Percentiles rank a stretch among this genome's conserved stretches.
phyloP scores from a whole-genome alignment of 1,140 invertebrate species.

The Drosophila ficusphila region DNA sequence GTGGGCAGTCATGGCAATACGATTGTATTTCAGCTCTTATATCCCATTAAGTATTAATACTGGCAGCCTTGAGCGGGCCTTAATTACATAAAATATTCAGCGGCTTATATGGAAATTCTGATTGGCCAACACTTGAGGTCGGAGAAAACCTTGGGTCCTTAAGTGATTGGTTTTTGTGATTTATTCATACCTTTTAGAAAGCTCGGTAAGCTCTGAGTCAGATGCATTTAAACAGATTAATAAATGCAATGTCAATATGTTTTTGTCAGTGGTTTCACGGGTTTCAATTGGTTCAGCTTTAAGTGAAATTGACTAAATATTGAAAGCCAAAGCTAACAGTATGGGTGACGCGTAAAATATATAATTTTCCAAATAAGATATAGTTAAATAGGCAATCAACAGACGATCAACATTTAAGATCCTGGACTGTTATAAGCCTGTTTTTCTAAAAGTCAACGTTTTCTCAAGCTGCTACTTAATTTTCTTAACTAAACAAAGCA shows the following conservation, averaged over 20 bases:
- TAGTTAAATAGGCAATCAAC: no score
- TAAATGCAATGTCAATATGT: neutral
- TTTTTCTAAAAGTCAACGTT: no score
- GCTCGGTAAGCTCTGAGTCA: slow-evolving; percentile 7
- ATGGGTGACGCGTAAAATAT: no score
- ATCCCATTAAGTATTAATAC: slow-evolving; percentile 68
- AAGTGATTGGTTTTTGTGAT: slow-evolving; percentile 18
- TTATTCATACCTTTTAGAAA: slow-evolving; percentile 17
- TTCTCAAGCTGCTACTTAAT: no score
- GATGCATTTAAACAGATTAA: neutral
- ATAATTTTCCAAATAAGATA: no score
- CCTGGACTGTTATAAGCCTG: no score
- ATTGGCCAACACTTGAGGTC: slow-evolving; percentile 11
- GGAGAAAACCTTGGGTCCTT: slow-evolving; percentile 29
- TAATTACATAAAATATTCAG: slow-evolving; percentile 58
- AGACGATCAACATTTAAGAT: no score
- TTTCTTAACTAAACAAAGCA: no score
- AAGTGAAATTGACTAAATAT: neutral
- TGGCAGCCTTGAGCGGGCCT: slow-evolving; percentile 61
- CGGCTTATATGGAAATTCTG: slow-evolving; percentile 44
- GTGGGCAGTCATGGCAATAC: slow-evolving; percentile 51
- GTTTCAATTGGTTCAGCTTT: no score
- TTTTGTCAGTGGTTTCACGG: neutral
- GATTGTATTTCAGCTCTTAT: slow-evolving; percentile 27
- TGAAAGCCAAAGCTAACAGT: neutral